Conservation (phyloP, 2,888 invertebrate genomes). For the Exocentrus adspersus region DNA sequence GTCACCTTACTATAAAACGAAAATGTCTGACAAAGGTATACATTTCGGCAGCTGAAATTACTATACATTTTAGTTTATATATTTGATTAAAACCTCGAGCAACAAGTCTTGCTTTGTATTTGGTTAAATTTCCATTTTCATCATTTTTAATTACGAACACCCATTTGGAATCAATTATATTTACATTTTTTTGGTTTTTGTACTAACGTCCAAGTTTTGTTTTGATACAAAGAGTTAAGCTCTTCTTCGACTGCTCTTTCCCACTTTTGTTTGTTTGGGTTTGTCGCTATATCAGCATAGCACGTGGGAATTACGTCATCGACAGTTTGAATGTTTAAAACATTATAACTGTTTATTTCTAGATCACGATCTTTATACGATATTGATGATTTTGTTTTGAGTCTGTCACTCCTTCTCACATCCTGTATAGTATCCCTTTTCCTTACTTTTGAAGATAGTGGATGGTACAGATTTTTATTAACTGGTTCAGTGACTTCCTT, state of each 20-base stretch:
- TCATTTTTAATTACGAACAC: neutral
- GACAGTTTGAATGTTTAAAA: slow-evolving; percentile 1
- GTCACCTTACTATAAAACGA: too few relatives aligned
- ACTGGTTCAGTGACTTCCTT: slow-evolving; percentile 23
- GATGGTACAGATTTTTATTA: slow-evolving; percentile 1
- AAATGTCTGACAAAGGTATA: too few relatives aligned
- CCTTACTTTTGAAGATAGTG: slow-evolving; percentile 13
- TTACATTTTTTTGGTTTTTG: neutral
- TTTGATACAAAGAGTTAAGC: neutral
- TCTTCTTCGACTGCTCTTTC: slow-evolving; percentile 10
- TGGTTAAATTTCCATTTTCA: neutral
- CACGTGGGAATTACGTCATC: slow-evolving; percentile 18
- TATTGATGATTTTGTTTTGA: slow-evolving; percentile 13
- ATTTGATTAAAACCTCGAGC: too few relatives aligned
- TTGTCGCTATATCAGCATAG: slow-evolving; percentile 23
- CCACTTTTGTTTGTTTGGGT: slow-evolving; percentile 1
- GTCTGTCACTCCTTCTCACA: slow-evolving; percentile 28
- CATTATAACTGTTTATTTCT: slow-evolving; percentile 16
- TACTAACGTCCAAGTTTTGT: slow-evolving; percentile 1
- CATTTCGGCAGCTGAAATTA: too few relatives aligned
- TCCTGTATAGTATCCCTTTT: slow-evolving; percentile 24
- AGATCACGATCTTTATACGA: slow-evolving; percentile 20
- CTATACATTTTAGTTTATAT: too few relatives aligned
- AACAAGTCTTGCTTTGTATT: too few relatives aligned
- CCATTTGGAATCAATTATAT: slow-evolving; percentile 6